Evolutionary conservation across 2,888 invertebrate genomes (phyloP), one percentile per base, ranked within the genome.

Genomic region (Frankliniella fusca): DNA sequence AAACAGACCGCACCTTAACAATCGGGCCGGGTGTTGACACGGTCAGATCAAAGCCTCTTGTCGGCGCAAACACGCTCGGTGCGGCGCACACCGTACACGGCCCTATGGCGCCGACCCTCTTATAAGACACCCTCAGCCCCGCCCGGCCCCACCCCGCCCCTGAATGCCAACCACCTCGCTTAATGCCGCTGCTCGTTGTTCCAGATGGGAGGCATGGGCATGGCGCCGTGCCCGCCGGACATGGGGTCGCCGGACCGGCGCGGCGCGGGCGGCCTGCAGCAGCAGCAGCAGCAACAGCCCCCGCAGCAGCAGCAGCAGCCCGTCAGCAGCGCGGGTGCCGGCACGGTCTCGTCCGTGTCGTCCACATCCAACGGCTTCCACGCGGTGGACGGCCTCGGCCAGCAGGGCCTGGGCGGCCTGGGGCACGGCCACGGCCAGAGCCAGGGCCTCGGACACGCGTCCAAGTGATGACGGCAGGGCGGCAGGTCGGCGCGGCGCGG

Each of bases 381-480:
- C 27, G 12, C 23, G 27, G 70, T 70, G 70, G 70, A 76, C 70
- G 70, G 70, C 70, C n/a, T 76, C 9, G 54, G 54, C 54, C 12
- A 15, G 12, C 15, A 20, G 54, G 54, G 54, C 54, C 54, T 15
- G 54, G 54, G 54, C 54, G 38, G 38, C 5, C 7, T 70, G 70
- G 70, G 9, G 23, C 54, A n/a, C 23, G n/a, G 20, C 70, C 70
- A 70, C 9, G 70, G 20, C 70, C 70, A 76, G 27, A 27, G 11
- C 23, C 70, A 76, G 70, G 23, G 27, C 23, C 23, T 76, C 23
- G 70, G 70, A 23, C 70, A 23, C 23, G 70, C 10, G 23, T 9
- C 70, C 70, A 76, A 76, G 70, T 76, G 70, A 76, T 23, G 70
- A 23, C 70, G 70, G 70, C 70, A 12, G 23, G 70, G 70, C 70